phyloP scores from a whole-genome alignment of 2,888 invertebrate species.

The Myopa tessellatipennis region DNA sequence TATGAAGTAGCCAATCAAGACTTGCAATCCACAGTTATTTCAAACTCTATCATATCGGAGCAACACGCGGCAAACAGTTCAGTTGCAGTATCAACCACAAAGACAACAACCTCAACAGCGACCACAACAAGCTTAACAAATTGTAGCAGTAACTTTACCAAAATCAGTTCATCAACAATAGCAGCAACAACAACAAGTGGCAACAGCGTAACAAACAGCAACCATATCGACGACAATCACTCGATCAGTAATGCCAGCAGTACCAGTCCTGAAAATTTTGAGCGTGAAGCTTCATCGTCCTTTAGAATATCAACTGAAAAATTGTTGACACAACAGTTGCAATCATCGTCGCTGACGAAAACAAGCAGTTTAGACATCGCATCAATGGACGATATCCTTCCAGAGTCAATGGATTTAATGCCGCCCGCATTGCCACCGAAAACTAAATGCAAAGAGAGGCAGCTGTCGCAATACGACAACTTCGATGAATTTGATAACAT shows the following conservation, averaged over 20 bases:
- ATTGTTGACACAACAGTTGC: slow-evolving; percentile 48
- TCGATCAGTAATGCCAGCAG: slow-evolving; percentile 51
- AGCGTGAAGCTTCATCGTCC: slow-evolving; percentile 43
- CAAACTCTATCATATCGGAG: slow-evolving; percentile 17
- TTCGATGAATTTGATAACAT: slow-evolving; percentile 71
- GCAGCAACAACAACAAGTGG: neutral
- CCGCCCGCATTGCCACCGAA: slow-evolving; percentile 76
- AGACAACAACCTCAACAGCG: slow-evolving; percentile 44
- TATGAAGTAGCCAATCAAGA: slow-evolving; percentile 42
- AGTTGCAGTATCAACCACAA: slow-evolving; percentile 45
- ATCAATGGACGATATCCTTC: slow-evolving; percentile 48
- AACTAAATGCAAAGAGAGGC: slow-evolving; percentile 71
- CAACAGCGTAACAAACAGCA: neutral
- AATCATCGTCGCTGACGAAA: slow-evolving; percentile 51
- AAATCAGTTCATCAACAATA: slow-evolving; percentile 15
- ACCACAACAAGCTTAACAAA: neutral
- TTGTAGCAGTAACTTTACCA: slow-evolving; percentile 37
- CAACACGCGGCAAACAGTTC: slow-evolving; percentile 36
- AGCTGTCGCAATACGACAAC: slow-evolving; percentile 77
- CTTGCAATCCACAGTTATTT: slow-evolving; percentile 30
- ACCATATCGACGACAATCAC: slow-evolving; percentile 49
- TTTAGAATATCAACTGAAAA: slow-evolving; percentile 50
- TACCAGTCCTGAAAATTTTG: slow-evolving; percentile 51
- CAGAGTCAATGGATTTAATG: slow-evolving; percentile 48
- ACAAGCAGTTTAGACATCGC: slow-evolving; percentile 54